phyloP scores from a whole-genome alignment of 2,113 vertebrate species.

The Riparia riparia region DNA sequence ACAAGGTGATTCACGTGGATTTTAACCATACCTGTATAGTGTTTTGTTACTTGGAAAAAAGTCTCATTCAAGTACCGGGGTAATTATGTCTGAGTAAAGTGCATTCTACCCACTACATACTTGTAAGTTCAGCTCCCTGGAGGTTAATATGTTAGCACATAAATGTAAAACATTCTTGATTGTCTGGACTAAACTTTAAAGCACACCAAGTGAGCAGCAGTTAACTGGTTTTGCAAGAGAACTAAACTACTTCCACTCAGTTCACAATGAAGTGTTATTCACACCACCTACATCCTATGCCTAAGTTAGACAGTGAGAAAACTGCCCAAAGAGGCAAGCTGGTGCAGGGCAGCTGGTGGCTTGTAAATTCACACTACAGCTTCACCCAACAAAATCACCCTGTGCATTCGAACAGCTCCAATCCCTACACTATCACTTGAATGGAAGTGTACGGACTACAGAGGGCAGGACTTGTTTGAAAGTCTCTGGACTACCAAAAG shows the following conservation, averaged over 20 bases:
- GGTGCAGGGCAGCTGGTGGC: slow-evolving; percentile 41
- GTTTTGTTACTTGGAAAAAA: neutral
- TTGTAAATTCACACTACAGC: slow-evolving; percentile 17
- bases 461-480: neutral
- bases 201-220: slow-evolving; percentile 17
- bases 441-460: neutral
- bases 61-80: neutral
- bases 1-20: neutral
- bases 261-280: slow-evolving; percentile 40
- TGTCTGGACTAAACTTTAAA: neutral
- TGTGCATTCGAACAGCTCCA: neutral
- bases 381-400: neutral
- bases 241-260: slow-evolving; percentile 39
- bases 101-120: neutral
- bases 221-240: slow-evolving; percentile 13
- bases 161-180: neutral
- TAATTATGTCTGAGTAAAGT: neutral
- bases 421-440: neutral
- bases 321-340: slow-evolving; percentile 59
- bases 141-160: neutral
- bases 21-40: neutral
- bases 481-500: neutral
- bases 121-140: neutral
- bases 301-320: slow-evolving; percentile 57
- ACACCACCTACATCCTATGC: slow-evolving; percentile 63